Evolutionary conservation across 2,113 vertebrate genomes (phyloP).

Genomic region (Greenwoodochromis staneri): DNA sequence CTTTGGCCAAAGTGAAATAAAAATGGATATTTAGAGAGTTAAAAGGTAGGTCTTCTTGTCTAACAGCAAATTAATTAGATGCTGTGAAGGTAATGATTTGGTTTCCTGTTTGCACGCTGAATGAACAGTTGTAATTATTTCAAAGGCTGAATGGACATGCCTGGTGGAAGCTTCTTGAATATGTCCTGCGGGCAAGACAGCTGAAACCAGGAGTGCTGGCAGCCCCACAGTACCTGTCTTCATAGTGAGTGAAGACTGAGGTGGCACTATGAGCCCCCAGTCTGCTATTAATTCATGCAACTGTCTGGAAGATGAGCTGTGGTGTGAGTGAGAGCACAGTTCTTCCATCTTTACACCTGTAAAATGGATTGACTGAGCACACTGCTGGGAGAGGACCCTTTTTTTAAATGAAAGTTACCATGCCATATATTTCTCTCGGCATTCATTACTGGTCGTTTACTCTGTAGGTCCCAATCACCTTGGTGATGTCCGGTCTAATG

Average conservation of each 20-base stretch:
- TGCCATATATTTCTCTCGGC: not conserved
- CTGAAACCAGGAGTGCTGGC: not conserved
- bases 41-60: not conserved
- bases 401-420: not conserved
- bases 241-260: slow-evolving; percentile 5
- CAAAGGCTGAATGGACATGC: not conserved
- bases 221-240: not conserved
- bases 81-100: not conserved
- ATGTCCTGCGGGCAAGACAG: not conserved
- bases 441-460: slow-evolving; percentile 13
- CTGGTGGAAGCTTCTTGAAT: not conserved
- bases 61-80: not conserved
- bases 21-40: not conserved
- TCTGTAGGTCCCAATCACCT: slow-evolving; percentile 12
- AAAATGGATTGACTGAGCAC: not conserved
- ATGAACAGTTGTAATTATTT: not conserved
- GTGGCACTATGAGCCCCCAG: not conserved
- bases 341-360: slow-evolving; percentile 12
- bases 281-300: slow-evolving; percentile 35
- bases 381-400: slow-evolving; percentile 17
- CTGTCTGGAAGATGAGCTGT: slow-evolving; percentile 44
- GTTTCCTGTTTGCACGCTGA: not conserved
- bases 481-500: slow-evolving; percentile 5
- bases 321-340: slow-evolving; percentile 2
- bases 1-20: not conserved